Percentiles rank a stretch among this genome's conserved stretches.
These are phyloP conservation scores for Lethenteron reissneri DNA, from an alignment of 2,113 vertebrate species.

Conservation along the genomic window DNA sequence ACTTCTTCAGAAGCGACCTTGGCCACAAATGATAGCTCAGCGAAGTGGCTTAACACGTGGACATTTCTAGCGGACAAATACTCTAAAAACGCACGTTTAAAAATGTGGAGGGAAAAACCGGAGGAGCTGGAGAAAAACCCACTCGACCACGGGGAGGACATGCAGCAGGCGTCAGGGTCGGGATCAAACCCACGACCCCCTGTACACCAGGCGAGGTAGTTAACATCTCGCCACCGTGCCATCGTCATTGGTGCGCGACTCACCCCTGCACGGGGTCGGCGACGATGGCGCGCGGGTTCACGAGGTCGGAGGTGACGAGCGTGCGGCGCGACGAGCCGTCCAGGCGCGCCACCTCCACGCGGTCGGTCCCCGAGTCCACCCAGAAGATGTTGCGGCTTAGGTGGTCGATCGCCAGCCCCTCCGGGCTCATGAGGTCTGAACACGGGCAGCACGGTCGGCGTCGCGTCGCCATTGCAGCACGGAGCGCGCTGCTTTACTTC, in stretches of 20 bases:
- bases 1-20: too few relatives aligned
- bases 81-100: too few relatives aligned
- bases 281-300: conserved; percentile 64
- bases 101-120: too few relatives aligned
- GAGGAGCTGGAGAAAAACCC: too few relatives aligned
- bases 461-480: too few relatives aligned
- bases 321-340: conserved; percentile 54
- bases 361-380: conserved; percentile 57
- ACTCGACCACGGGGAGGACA: too few relatives aligned
- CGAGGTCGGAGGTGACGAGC: conserved; percentile 41
- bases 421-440: conserved; percentile 53
- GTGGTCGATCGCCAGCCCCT: conserved; percentile 64
- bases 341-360: conserved; percentile 55
- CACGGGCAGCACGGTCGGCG: neutral
- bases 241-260: conserved; percentile 11
- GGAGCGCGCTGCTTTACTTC: too few relatives aligned
- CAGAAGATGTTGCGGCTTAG: conserved; percentile 61
- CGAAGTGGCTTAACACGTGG: too few relatives aligned
- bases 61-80: too few relatives aligned
- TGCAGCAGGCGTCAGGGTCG: neutral
- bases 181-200: neutral
- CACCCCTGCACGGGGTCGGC: conserved; percentile 45
- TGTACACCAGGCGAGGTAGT: neutral
- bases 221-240: too few relatives aligned
- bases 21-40: too few relatives aligned